Evolutionary conservation across 2,113 vertebrate species (phyloP).

Genomic region (Corythaixoides concolor): DNA sequence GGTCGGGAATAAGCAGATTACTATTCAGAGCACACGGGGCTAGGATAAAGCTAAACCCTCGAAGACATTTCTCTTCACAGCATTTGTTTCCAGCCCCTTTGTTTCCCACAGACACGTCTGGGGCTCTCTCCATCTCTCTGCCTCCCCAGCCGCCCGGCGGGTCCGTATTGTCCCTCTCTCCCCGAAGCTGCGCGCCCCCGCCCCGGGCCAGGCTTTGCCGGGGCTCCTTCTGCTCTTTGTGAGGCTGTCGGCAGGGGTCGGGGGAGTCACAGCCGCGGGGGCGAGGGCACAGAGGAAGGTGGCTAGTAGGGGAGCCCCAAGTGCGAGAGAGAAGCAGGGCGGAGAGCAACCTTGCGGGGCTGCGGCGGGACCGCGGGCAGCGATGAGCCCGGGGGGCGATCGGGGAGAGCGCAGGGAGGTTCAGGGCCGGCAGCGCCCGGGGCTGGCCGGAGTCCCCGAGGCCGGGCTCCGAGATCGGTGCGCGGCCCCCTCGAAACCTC

Average conservation of each 20-base stretch:
- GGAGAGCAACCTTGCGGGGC: neutral
- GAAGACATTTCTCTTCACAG: neutral
- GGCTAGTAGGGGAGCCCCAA: neutral
- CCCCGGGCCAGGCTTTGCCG: neutral
- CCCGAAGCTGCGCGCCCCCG: neutral
- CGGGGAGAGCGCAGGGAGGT: neutral
- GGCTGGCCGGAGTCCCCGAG: too few species aligned
- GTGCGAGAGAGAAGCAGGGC: neutral
- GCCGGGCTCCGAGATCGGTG: neutral
- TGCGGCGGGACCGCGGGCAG: neutral
- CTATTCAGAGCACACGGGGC: conserved; percentile 27
- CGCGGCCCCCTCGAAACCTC: neutral
- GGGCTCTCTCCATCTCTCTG: neutral
- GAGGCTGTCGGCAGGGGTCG: neutral
- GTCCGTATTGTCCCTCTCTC: neutral
- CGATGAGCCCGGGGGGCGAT: too few species aligned
- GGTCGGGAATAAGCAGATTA: neutral
- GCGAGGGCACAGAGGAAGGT: neutral
- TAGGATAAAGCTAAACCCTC: conserved; percentile 7
- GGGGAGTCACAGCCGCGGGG: neutral
- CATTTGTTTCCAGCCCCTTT: conserved; percentile 1
- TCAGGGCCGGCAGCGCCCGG: neutral
- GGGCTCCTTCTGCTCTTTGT: neutral
- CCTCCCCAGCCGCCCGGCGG: neutral
- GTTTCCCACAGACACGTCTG: neutral